Percentiles rank a stretch among this genome's conserved stretches.
phyloP scores from a whole-genome alignment of 2,113 vertebrate species.

The Rhynchomys soricoides region DNA sequence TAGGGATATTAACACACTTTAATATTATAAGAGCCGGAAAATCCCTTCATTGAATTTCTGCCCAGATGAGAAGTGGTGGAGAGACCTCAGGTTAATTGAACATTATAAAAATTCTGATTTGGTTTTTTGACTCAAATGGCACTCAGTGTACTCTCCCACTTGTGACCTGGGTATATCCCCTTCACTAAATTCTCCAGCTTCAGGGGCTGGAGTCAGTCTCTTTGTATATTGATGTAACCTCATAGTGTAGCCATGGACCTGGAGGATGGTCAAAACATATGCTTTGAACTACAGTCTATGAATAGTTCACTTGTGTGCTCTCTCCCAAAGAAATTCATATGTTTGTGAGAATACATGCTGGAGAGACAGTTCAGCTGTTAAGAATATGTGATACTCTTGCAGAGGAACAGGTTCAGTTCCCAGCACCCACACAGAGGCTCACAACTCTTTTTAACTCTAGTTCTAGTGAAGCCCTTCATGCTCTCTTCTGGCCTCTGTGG shows the following conservation, averaged over 20 bases:
- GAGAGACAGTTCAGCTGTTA: neutral
- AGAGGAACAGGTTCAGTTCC: neutral
- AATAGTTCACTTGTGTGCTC: neutral
- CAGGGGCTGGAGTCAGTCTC: too few relatives aligned
- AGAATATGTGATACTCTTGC: neutral
- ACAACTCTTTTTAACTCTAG: neutral
- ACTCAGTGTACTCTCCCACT: neutral
- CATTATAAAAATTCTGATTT: constrained; percentile 26
- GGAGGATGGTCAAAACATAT: fast-evolving
- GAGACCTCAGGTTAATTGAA: constrained; percentile 53
- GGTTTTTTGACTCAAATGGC: constrained; percentile 11
- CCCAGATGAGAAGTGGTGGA: constrained; percentile 8
- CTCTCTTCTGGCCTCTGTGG: neutral
- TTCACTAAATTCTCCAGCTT: neutral
- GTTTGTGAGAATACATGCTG: neutral
- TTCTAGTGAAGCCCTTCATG: neutral
- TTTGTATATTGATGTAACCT: neutral
- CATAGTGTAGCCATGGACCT: neutral
- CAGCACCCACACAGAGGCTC: neutral
- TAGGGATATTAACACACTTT: constrained; percentile 27
- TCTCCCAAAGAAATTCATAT: neutral
- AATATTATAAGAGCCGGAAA: constrained; percentile 35
- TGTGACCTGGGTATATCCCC: neutral
- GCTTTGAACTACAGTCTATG: too few relatives aligned
- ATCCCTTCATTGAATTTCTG: constrained; percentile 54